Evolutionary conservation across 1,140 invertebrate species (phyloP), one percentile per base, ranked within the genome.

Genomic region (Drosophila ogumai): DNA sequence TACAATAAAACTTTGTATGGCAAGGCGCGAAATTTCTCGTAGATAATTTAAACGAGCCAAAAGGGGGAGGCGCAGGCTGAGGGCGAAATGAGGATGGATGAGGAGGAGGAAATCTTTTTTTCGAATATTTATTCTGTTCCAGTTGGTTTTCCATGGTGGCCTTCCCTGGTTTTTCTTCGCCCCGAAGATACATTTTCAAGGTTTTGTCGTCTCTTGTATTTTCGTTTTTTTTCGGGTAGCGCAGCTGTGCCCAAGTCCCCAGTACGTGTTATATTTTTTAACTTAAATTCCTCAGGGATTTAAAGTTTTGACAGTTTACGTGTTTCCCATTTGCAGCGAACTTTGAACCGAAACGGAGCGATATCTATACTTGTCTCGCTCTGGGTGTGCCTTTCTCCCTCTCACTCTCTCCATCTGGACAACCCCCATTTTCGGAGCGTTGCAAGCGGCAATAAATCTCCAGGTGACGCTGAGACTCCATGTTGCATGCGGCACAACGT

Each of bases 281-380:
- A 90, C 86, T 90, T 79, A 86, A 90, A 90, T 90, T 90, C 86
- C 86, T 79, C 66, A 55, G 86, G 86, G 86, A 90, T 82, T 90
- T 90, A 86, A 90, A 90, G 86, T 90, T 90, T 90, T 90, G 86
- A 90, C 86, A 90, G 86, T 86, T 91, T 90, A 90, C 85, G 85
- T 90, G 85, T 90, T 90, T 90, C 86, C 85, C 67, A 73, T 90
- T 81, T 81, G 75, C 81, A 79, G 61, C 85, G 85, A 90, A 88
- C 86, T 90, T 88, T 90, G 84, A 81, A 88, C 85, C 71, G 64
- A 68, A 64, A 47, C 47, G 58, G 54, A 81, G 67, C 46, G 43
- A 64, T 44, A 46, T 36, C 36, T 66, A 55, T 57, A 32, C 59
- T 67, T 59, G 40, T 31, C 64, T 12, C 36, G 13, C 63, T 40